Evolutionary conservation across 2,888 invertebrate species (phyloP).

Genomic region (Sminthurides aquaticus): DNA sequence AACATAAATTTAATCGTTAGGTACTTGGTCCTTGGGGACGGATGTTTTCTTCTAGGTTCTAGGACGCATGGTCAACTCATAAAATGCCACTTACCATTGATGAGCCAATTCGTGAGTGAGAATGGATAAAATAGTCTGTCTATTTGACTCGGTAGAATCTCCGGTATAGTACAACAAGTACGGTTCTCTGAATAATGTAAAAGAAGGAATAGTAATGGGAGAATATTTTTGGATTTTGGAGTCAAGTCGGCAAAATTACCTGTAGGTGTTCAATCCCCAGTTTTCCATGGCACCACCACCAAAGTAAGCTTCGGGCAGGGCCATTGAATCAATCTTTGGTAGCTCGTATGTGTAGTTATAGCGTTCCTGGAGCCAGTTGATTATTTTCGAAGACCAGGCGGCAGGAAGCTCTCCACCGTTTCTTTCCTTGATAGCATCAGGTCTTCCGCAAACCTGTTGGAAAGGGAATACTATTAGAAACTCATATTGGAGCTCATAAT

Average conservation of each 20-base stretch:
- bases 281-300: constrained; percentile 27
- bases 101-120: constrained; percentile 1
- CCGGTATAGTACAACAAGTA: background rate
- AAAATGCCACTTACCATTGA: background rate
- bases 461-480: no score
- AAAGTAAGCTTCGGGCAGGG: constrained; percentile 25
- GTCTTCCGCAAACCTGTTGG: constrained; percentile 1
- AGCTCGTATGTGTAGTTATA: background rate
- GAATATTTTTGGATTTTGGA: no score
- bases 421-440: background rate
- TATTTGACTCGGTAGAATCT: background rate
- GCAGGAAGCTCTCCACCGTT: background rate
- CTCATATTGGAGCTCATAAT: no score
- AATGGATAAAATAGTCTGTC: background rate
- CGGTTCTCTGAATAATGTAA: background rate
- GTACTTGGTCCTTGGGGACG: no score
- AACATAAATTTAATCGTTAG: background rate
- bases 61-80: background rate
- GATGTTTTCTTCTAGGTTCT: background rate
- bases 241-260: constrained; percentile 18
- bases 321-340: constrained; percentile 38
- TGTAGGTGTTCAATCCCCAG: constrained; percentile 38
- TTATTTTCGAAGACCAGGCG: background rate
- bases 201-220: constrained; percentile 15
- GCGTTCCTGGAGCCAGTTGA: background rate